Evolutionary conservation across 2,797 vertebrate species (phyloP).

Genomic region (Coregonus ussuriensis): DNA sequence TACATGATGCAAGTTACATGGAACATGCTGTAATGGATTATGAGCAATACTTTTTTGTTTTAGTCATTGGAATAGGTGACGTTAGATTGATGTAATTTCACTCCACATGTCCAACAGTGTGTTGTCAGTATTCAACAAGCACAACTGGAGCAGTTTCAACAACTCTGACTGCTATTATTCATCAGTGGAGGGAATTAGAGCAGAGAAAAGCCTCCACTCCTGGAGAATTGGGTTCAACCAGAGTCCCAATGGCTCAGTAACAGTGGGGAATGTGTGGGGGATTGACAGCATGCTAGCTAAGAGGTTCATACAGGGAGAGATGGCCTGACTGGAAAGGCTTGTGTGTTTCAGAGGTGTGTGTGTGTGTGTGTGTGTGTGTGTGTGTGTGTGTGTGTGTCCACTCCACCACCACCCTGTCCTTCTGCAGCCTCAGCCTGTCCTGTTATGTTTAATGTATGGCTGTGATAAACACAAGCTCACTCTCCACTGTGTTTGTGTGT

Average conservation of each 20-base stretch:
- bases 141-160: background rate
- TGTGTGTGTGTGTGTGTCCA: too few species aligned
- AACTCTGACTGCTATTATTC: background rate
- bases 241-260: background rate
- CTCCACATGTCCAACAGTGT: background rate
- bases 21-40: background rate
- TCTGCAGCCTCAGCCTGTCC: background rate
- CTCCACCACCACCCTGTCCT: background rate
- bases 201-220: too few species aligned
- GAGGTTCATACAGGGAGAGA: background rate
- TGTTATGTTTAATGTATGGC: background rate
- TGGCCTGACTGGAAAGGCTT: background rate
- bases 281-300: too few species aligned
- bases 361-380: too few species aligned
- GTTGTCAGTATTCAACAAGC: background rate
- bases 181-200: background rate
- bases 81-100: background rate
- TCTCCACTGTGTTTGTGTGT: too few species aligned
- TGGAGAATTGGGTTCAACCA: background rate
- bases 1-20: background rate
- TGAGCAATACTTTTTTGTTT: background rate
- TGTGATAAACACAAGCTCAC: background rate
- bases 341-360: too few species aligned
- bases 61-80: background rate
- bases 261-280: background rate